Evolutionary conservation across 37 sponge, comb jelly and placozoan species (phyloP).

Genomic region (Crambe crambe): DNA sequence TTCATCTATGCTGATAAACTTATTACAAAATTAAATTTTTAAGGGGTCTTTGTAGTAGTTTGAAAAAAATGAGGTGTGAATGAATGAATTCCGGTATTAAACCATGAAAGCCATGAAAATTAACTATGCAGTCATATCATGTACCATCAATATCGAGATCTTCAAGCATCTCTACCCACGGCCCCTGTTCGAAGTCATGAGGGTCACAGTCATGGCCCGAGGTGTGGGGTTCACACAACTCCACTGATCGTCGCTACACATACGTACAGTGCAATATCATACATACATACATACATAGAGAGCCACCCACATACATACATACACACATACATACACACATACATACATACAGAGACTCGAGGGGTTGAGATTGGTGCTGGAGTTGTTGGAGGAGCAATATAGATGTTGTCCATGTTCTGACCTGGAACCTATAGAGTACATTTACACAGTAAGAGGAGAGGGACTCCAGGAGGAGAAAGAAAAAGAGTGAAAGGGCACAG

Average conservation of each 20-base stretch:
- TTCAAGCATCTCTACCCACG: conserved; percentile 34
- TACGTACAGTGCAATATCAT: too few relatives aligned
- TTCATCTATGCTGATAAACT: neutral
- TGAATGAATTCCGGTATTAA: neutral
- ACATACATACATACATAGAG: too few relatives aligned
- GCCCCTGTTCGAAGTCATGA: conserved; percentile 12
- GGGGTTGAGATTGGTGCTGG: conserved; percentile 23
- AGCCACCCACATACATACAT: too few relatives aligned
- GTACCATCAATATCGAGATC: conserved; percentile 38
- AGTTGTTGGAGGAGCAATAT: conserved; percentile 8
- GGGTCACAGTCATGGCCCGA: too few relatives aligned
- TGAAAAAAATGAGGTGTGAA: too few relatives aligned
- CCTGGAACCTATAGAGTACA: conserved; percentile 15
- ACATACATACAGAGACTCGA: neutral
- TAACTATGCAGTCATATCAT: too few relatives aligned
- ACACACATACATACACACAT: neutral
- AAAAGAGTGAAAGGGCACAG: too few relatives aligned
- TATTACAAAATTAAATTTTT: too few relatives aligned
- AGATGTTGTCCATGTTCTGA: conserved; percentile 13
- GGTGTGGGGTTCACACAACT: too few relatives aligned
- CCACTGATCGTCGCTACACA: too few relatives aligned
- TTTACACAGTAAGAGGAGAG: neutral
- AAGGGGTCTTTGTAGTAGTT: too few relatives aligned
- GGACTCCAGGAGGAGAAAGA: neutral
- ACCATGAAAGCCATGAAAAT: neutral